Evolutionary conservation across 1,140 invertebrate genomes (phyloP).

Genomic region (Elymnias hypermnestra): DNA sequence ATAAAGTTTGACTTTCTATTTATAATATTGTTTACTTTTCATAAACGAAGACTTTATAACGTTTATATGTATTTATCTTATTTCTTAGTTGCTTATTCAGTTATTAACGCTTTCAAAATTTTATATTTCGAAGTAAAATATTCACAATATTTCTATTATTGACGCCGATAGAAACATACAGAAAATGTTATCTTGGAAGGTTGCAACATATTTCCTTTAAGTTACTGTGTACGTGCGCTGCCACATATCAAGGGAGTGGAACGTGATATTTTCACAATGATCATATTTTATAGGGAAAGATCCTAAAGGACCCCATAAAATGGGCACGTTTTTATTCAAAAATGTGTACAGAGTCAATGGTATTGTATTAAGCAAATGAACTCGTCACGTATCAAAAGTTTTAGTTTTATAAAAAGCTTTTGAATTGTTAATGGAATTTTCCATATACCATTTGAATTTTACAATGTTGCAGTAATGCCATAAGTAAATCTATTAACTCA

Average conservation of each 20-base stretch:
- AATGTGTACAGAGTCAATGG: no score
- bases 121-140: slow-evolving; percentile 1
- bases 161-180: neutral
- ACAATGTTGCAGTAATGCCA: no score
- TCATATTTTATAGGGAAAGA: slow-evolving; percentile 3
- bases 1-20: no score
- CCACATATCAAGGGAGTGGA: slow-evolving; percentile 4
- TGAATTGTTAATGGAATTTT: no score
- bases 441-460: no score
- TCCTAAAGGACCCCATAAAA: neutral
- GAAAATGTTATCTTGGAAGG: slow-evolving; percentile 2
- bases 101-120: neutral
- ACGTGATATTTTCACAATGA: slow-evolving; percentile 6
- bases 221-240: slow-evolving; percentile 6
- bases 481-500: no score
- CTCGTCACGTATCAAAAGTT: no score
- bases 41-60: no score
- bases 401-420: no score
- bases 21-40: no score
- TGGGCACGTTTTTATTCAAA: no score
- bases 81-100: neutral
- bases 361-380: neutral
- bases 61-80: neutral
- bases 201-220: slow-evolving; percentile 6
- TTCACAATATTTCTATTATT: neutral